Evolutionary conservation across 2,113 vertebrate species (phyloP), one percentile per base, ranked within the genome.

Genomic region (Sinocyclocheilus grahami): DNA sequence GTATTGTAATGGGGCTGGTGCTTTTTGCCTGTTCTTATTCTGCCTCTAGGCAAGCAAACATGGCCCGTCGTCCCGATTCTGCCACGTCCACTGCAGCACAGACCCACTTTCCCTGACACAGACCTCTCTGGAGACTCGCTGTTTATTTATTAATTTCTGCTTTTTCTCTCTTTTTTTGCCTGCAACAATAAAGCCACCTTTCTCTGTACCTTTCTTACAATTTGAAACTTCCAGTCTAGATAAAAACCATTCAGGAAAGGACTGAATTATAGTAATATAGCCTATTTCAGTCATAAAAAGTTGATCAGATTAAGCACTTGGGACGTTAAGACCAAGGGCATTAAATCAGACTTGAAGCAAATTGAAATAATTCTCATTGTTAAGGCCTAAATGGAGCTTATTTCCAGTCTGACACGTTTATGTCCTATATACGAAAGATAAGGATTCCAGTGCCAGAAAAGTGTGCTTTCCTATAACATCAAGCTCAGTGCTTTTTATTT

Each of bases 71-170:
- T 91, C 90, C 91, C 86, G 81, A 90, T 90, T 92, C 84, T 90
- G 89, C 89, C 87, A 86, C 8, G 82, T 62, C 74, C 87, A 90
- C 83, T 84, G 58, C 86, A 86, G 90, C 92, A 74, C 82, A 93
- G 90, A 90, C 91, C 92, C 89, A 91, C 83, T 94, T 94, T 90
- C 72, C 92, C 84, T 84, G 78, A 88, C 89, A 85, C 71, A 80
- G 76, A 88, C 51, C 82, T 91, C 92, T 91, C 88, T 85, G 24
- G 75, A 86, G 75, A 83, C 86, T 63, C n/a, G 37, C 42, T 63
- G 27, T 83, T 81, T 87, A 86, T 83, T 85, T 86, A 79, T 72
- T 78, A 48, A 78, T 76, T 85, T 72, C 72, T 62, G 60, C 55
- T 78, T 6, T 51, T 27, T 10, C 48, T 46, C 46, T 9, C 55